A percentile compares a stretch with the other conserved stretches of the same genome.
These are phyloP conservation scores for Aurelia aurita complex sp. Pacific DNA, from an alignment of 30 jellyfish, hydroid and myxozoan species.

Conservation along the genomic window DNA sequence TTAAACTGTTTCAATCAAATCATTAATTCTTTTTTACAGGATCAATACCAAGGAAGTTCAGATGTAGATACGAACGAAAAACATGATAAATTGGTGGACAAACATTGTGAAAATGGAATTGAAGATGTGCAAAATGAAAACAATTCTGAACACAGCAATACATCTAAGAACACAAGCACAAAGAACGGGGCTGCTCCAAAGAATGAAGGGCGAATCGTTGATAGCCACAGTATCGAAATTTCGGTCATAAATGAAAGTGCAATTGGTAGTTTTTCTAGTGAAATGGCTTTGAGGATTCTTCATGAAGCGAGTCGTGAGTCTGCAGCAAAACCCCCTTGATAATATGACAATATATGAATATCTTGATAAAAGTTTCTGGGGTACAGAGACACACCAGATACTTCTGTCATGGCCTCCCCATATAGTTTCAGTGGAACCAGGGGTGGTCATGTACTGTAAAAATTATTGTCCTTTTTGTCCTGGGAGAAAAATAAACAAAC, in stretches of 20 bases:
- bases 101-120: neutral
- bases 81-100: neutral
- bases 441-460: too few relatives aligned
- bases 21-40: neutral
- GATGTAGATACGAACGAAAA: neutral
- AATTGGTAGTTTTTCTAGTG: neutral
- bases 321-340: neutral
- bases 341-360: neutral
- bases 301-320: constrained; percentile 21
- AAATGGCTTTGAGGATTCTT: constrained; percentile 26
- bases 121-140: neutral
- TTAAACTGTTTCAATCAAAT: neutral
- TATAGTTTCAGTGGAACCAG: too few relatives aligned
- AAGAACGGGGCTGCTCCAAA: neutral
- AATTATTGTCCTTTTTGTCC: too few relatives aligned
- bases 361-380: too few relatives aligned
- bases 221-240: constrained; percentile 1
- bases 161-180: neutral
- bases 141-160: neutral
- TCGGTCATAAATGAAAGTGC: constrained; percentile 1
- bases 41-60: neutral
- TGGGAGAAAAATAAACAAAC: too few relatives aligned
- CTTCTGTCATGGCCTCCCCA: too few relatives aligned
- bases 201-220: constrained; percentile 1
- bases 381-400: too few relatives aligned